Percentiles rank a stretch among this genome's conserved stretches.
Conservation (phyloP, 2,888 invertebrate genomes). For the Cosmorhoe ocellata region DNA sequence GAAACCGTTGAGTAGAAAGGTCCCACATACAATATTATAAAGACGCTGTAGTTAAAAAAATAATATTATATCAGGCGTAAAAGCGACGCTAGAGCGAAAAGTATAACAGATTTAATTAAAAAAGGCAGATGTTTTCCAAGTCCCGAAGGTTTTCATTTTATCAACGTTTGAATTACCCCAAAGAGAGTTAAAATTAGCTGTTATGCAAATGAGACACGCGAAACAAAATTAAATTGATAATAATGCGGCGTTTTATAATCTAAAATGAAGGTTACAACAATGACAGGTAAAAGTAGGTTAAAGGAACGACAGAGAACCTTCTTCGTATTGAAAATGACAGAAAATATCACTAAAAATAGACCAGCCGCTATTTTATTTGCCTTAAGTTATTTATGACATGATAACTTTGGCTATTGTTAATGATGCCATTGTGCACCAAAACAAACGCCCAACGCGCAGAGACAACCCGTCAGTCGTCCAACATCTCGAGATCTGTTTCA, state of each 20-base stretch:
- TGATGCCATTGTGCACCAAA: conserved; percentile 30
- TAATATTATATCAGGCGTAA: too few species aligned
- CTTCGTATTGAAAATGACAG: too few species aligned
- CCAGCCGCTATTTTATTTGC: conserved; percentile 4
- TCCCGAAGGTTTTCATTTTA: conserved; percentile 23
- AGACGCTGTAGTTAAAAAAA: too few species aligned
- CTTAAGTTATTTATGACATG: conserved; percentile 25
- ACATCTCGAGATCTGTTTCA: conserved; percentile 38
- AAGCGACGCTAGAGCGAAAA: too few species aligned
- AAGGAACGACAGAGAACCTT: background rate
- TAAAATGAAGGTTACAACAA: conserved; percentile 5
- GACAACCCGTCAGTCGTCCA: conserved; percentile 42
- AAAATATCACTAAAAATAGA: too few species aligned
- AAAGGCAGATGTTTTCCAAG: conserved; percentile 5
- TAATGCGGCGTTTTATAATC: conserved; percentile 3
- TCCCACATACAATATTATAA: too few species aligned
- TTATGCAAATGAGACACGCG: conserved; percentile 32
- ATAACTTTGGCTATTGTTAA: conserved; percentile 26
- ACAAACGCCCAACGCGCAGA: conserved; percentile 36
- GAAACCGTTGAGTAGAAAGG: too few species aligned
- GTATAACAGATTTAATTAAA: conserved; percentile 1
- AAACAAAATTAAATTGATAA: conserved; percentile 30
- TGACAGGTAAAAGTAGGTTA: conserved; percentile 14
- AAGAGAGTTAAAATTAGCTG: conserved; percentile 25
- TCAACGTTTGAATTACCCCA: conserved; percentile 14